Conservation (phyloP, 2,113 vertebrate genomes). For the Ploceus nigricollis region DNA sequence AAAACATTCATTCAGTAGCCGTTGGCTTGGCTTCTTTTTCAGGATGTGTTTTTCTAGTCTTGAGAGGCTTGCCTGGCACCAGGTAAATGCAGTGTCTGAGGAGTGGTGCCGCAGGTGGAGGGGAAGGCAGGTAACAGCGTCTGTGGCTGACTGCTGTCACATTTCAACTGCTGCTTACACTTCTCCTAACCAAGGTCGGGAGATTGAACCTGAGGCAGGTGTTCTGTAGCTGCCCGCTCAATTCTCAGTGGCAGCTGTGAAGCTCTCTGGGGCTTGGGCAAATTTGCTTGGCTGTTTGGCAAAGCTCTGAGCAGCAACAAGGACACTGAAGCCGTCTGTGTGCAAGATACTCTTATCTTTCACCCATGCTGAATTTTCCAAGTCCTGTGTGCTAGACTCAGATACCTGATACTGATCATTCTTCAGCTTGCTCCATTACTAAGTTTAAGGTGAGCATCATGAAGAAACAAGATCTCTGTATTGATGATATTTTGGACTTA, state of each 20-base stretch:
- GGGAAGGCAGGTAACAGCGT: neutral
- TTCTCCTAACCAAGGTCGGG: neutral
- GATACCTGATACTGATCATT: constrained; percentile 22
- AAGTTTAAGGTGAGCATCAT: neutral
- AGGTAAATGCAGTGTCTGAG: neutral
- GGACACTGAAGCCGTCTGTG: neutral
- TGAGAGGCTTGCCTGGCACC: neutral
- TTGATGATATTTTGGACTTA: neutral
- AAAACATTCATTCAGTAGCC: neutral
- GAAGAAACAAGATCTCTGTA: neutral
- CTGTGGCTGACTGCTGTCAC: neutral
- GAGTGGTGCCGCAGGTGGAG: neutral
- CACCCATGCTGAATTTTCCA: constrained; percentile 31
- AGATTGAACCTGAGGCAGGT: neutral
- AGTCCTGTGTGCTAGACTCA: neutral
- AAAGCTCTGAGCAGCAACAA: neutral
- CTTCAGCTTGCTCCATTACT: neutral
- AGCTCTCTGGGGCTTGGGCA: neutral
- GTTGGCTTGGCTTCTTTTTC: neutral
- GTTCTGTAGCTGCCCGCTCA: neutral
- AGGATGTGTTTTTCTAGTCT: neutral
- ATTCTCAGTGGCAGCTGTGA: neutral
- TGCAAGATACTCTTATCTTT: constrained; percentile 5
- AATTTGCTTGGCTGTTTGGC: neutral
- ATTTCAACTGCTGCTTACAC: neutral